Evolutionary conservation across 1,140 invertebrate genomes (phyloP).

Genomic region (Halesus radiatus): DNA sequence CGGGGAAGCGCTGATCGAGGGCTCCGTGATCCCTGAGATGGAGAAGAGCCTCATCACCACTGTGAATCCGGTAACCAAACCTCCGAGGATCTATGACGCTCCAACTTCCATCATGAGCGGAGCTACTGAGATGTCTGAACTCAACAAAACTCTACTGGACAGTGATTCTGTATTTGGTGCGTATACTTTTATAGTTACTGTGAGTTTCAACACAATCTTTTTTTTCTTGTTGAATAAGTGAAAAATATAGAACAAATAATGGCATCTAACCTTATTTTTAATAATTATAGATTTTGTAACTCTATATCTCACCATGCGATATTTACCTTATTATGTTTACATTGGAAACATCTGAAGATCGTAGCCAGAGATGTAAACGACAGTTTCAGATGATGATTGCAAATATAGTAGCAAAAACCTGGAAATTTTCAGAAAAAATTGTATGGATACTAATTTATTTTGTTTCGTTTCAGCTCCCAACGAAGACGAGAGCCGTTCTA

Average conservation of each 20-base stretch:
- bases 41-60: conserved; percentile 85
- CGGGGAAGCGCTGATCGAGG: conserved; percentile 70
- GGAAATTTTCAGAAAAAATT: no score
- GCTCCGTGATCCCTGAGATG: conserved; percentile 76
- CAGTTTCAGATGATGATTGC: no score
- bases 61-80: conserved; percentile 86
- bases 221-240: no score
- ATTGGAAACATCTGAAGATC: no score
- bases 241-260: no score
- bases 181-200: conserved; percentile 59
- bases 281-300: no score
- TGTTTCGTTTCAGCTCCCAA: conserved; percentile 66
- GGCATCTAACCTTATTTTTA: no score
- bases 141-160: conserved; percentile 83
- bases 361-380: no score
- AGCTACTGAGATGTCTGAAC: conserved; percentile 83
- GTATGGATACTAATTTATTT: no score
- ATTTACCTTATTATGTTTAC: no score
- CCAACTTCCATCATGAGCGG: conserved; percentile 77
- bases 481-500: conserved; percentile 76
- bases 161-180: conserved; percentile 80
- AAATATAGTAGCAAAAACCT: neutral
- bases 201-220: no score
- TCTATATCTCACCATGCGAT: no score
- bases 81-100: conserved; percentile 79